Percentiles rank a stretch among this genome's conserved stretches.
phyloP scores from a whole-genome alignment of 1,140 invertebrate genomes.

The Drosophila baimaii region DNA sequence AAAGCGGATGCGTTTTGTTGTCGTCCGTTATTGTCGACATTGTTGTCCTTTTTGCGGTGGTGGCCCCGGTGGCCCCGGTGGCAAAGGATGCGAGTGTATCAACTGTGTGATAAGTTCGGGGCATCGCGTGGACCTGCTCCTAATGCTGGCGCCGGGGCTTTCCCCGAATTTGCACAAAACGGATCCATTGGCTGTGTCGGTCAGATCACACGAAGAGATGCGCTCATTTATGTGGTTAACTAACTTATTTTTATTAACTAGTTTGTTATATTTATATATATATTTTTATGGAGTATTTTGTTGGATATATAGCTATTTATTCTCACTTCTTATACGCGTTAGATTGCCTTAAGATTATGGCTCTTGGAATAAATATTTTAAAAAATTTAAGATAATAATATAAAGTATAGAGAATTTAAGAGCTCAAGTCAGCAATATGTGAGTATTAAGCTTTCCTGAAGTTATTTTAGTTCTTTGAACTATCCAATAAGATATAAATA shows the following conservation, averaged over 20 bases:
- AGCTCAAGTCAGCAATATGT: neutral
- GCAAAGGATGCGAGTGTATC: slow-evolving; percentile 34
- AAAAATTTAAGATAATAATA: neutral
- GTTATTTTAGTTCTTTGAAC: neutral
- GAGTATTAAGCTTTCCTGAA: too few relatives aligned
- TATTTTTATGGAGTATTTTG: neutral
- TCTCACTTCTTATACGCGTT: too few relatives aligned
- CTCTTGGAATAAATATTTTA: neutral
- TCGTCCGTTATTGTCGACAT: slow-evolving; percentile 11
- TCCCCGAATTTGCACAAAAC: neutral
- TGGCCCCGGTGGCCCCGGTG: neutral
- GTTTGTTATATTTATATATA: neutral
- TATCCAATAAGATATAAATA: too few relatives aligned
- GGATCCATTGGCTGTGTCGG: too few relatives aligned
- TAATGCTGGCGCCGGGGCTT: neutral
- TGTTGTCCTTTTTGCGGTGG: slow-evolving; percentile 41
- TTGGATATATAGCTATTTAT: too few relatives aligned
- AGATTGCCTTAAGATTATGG: neutral
- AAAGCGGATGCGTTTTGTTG: slow-evolving; percentile 67
- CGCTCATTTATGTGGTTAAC: too few relatives aligned
- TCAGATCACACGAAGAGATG: too few relatives aligned
- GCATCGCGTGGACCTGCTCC: neutral
- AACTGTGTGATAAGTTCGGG: slow-evolving; percentile 21
- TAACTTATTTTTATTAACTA: too few relatives aligned
- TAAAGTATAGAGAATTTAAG: neutral